Base-by-base conservation (phyloP, 92 coral and sea anemone species). In the Porites divaricata region DNA sequence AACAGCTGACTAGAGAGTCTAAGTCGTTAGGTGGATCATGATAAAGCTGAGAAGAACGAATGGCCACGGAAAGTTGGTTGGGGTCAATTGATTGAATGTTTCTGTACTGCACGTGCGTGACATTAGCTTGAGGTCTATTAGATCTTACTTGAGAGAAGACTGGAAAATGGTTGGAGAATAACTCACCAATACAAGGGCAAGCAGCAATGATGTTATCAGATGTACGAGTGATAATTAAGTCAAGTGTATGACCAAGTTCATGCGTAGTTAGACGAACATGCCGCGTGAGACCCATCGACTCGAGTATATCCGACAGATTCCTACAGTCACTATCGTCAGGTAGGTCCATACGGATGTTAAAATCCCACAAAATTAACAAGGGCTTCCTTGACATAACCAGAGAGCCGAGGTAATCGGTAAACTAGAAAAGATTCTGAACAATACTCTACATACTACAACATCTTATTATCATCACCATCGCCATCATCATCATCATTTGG, bases 311-410 rank as follows among this genome's bases (percentile, higher is more conserved):
- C 6, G 23, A 63, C 68, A 63, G 20, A 17, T 63, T 63, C 22
- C 22, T 19, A 2, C 24, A 21, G 69, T 22, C 68, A 63, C 7
- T 51, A 9, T 51, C 54, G 9, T 51, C 54, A 51, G 54, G 54
- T 63, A 64, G 69, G 23, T 64, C 69, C 24, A 64, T 64, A 21
- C 21, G 69, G 21, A 64, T 64, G 41, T 64, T 64, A 64, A 22
- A 64, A 64, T 64, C 87, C 25, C 91, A 85, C 20, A 68, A 70
- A 49, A 78, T 83, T n/a, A 72, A 75, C 9, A 83, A 58, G 58
- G 92, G 92, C 77, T 83, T 86, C 49, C 85, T 59, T 59, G 88
- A 83, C 71, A 89, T 81, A 57, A 85, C 72, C 14, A 70, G 9
- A 25, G 83, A 85, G 23, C 77, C 83, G 8, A 85, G 72, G 41